A percentile compares a stretch with the other conserved stretches of the same genome.
Conservation (phyloP, 2,888 invertebrate species). For the Andricus quercusramuli region DNA sequence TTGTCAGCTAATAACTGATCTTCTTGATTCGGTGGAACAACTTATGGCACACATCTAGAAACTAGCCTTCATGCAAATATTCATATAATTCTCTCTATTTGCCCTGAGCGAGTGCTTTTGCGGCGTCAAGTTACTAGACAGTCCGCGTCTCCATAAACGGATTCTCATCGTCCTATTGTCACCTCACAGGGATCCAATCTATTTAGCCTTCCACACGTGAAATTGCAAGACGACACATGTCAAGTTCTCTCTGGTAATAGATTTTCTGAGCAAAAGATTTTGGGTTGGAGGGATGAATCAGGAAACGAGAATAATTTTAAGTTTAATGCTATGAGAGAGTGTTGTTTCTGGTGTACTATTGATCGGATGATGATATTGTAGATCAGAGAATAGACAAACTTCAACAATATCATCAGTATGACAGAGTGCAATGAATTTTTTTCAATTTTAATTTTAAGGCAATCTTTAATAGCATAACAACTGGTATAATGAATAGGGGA, state of each 20-base stretch:
- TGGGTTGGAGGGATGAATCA: conserved; percentile 19
- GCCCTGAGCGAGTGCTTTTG: conserved; percentile 37
- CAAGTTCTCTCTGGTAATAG: conserved; percentile 41
- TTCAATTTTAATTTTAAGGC: too few relatives aligned
- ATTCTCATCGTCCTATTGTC: conserved; percentile 47
- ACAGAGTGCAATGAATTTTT: too few relatives aligned
- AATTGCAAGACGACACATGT: conserved; percentile 44
- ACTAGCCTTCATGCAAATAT: background rate
- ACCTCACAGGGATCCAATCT: conserved; percentile 44
- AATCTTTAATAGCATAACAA: too few relatives aligned
- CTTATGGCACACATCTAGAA: conserved; percentile 35
- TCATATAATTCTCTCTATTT: conserved; percentile 32
- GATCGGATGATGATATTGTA: background rate
- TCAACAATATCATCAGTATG: background rate
- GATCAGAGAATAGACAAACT: background rate
- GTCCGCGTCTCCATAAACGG: conserved; percentile 65
- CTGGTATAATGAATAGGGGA: too few relatives aligned
- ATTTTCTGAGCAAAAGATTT: conserved; percentile 9
- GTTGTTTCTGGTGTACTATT: background rate
- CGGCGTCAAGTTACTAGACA: conserved; percentile 60
- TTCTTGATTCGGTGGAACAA: conserved; percentile 50
- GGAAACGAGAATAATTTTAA: conserved; percentile 21
- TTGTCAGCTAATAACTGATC: conserved; percentile 67
- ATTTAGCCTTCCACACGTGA: conserved; percentile 28
- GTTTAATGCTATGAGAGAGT: background rate